Percentiles rank a stretch among this genome's conserved stretches.
Evolutionary conservation across 2,113 vertebrate genomes (phyloP).

Genomic region (Numida meleagris): DNA sequence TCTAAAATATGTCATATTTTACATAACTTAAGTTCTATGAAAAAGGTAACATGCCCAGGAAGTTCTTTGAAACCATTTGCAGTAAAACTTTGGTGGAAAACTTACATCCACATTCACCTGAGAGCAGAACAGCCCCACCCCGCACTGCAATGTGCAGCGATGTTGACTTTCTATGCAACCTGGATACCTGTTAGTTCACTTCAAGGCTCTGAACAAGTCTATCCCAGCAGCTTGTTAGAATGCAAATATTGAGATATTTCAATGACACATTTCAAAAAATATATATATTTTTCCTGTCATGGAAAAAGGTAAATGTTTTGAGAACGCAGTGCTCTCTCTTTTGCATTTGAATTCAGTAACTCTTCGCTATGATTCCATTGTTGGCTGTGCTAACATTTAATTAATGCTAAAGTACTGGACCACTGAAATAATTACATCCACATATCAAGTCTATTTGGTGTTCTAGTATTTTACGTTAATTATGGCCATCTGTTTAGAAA

Average conservation of each 20-base stretch:
- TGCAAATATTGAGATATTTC: not conserved
- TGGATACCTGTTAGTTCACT: slow-evolving; percentile 53
- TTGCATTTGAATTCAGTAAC: not conserved
- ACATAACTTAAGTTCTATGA: not conserved
- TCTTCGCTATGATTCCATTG: not conserved
- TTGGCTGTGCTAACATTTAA: slow-evolving; percentile 17
- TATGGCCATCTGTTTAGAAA: slow-evolving; percentile 65
- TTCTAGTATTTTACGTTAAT: slow-evolving; percentile 54
- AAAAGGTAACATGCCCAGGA: not conserved
- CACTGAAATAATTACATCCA: slow-evolving; percentile 43
- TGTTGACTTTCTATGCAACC: slow-evolving; percentile 6
- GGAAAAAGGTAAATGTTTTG: not conserved
- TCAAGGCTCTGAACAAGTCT: not conserved
- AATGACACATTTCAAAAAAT: not conserved
- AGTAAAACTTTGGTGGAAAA: not conserved
- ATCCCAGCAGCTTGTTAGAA: not conserved
- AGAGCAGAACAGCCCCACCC: slow-evolving; percentile 16
- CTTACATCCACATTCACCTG: not conserved
- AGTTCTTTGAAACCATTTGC: not conserved
- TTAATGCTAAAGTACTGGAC: slow-evolving; percentile 34
- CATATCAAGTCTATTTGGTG: too few relatives aligned
- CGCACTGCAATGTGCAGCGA: not conserved
- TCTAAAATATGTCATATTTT: not conserved
- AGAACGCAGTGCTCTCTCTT: not conserved
- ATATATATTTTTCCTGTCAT: not conserved